A percentile compares a stretch with the other conserved stretches of the same genome.
Evolutionary conservation across 2,797 vertebrate species (phyloP).

Genomic region (Antrozous pallidus): DNA sequence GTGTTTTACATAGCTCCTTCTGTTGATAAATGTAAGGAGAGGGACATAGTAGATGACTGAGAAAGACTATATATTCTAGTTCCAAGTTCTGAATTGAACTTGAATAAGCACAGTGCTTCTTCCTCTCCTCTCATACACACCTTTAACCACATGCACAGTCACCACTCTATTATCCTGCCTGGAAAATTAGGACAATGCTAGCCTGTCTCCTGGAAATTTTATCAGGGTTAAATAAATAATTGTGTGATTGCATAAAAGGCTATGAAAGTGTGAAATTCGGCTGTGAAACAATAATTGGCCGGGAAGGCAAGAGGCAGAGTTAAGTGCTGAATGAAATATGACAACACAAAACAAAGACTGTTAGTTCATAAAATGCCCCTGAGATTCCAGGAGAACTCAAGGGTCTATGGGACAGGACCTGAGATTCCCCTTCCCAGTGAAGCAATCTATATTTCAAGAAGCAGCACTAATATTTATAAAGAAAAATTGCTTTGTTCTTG

Average conservation of each 20-base stretch:
- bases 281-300: neutral
- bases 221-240: slow-evolving; percentile 50
- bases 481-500: neutral
- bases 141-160: neutral
- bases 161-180: neutral
- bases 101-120: neutral
- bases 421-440: neutral
- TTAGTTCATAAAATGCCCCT: neutral
- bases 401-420: neutral
- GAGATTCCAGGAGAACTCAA: neutral
- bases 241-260: neutral
- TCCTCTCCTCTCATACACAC: neutral
- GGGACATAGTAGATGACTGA: neutral
- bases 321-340: slow-evolving; percentile 22
- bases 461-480: neutral
- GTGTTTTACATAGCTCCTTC: neutral
- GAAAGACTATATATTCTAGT: neutral
- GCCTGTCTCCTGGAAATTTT: neutral
- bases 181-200: neutral
- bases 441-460: slow-evolving; percentile 31
- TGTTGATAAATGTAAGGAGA: neutral
- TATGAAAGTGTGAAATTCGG: slow-evolving; percentile 25
- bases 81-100: neutral
- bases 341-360: neutral
- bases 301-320: neutral